Base-by-base conservation (phyloP, 1,140 invertebrate genomes). In the Aphelinus certus region DNA sequence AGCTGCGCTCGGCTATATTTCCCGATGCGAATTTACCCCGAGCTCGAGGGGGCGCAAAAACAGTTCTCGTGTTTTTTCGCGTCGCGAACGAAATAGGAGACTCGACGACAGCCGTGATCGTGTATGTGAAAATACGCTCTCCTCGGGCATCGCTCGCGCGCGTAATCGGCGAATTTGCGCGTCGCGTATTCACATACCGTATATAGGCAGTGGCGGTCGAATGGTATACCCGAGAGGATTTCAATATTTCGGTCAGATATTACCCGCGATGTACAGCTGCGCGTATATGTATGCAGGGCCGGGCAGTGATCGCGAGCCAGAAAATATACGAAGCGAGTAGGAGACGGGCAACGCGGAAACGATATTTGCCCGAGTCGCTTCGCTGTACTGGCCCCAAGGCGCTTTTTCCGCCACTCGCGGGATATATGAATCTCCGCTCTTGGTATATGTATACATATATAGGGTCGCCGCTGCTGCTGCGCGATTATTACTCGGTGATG, bases 221-320 rank as follows among this genome's bases (percentile, higher is more conserved):
- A 79, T 75, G 74, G 70, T 58, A 26, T 26, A 73, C 68, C 67
- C 75, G 47, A 43, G 73, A 71, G 76, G 74, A 80, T 82, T 80
- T 79, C 79, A 81, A 81, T 82, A 82, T 81, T 82, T 81, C 79
- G 76, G 77, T 78, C 77, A 76, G 75, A 80, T 79, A 79, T 76
- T 78, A 73, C 68, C 43, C 74, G 58, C 61, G 26, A 43, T n/a
- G 48, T 62, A 46, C 7, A 46, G 3, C 7, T n/a, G n/a, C 10
- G 48, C 1, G 7, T 9, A 65, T 26, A 51, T 42, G n/a, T 2
- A 3, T n/a, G 48, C 51, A 9, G 7, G 47, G 0, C 7, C 7
- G 10, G 2, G 62, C 60, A 45, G 62, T 49, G 62, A 48, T 64
- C 62, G 62, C 62, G 62, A 26, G 10, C 26, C 62, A 48, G 63